Percentiles rank a stretch among this genome's conserved stretches.
phyloP scores from a whole-genome alignment of 92 coral and sea anemone genomes.

The Phenganax marumi region DNA sequence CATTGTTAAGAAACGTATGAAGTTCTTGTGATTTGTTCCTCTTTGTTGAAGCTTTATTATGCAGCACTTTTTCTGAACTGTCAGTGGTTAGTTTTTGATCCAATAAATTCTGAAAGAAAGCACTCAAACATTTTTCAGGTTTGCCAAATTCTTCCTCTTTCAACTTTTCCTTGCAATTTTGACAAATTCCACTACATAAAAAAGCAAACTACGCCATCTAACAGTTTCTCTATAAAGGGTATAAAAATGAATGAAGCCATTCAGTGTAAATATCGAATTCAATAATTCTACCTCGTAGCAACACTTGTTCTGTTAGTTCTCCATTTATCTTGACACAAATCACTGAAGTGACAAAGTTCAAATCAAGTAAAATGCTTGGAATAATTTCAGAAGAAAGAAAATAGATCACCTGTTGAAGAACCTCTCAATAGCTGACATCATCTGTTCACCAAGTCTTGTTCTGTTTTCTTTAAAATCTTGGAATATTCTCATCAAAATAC shows the following conservation, averaged over 20 bases:
- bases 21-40: slow-evolving; percentile 19
- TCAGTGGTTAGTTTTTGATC: not conserved
- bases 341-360: not conserved
- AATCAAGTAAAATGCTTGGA: not conserved
- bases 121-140: slow-evolving; percentile 21
- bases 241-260: not conserved
- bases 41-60: not conserved
- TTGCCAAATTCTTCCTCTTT: slow-evolving; percentile 23
- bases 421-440: not conserved
- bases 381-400: no score
- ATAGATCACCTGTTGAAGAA: slow-evolving; percentile 20
- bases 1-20: slow-evolving; percentile 51
- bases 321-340: not conserved
- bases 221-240: not conserved
- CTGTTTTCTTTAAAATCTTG: slow-evolving; percentile 6
- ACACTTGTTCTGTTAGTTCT: slow-evolving; percentile 1
- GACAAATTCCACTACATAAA: slow-evolving; percentile 33
- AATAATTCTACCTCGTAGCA: slow-evolving; percentile 1
- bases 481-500: not conserved
- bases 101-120: slow-evolving; percentile 6
- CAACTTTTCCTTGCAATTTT: slow-evolving; percentile 11
- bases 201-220: not conserved
- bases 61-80: not conserved
- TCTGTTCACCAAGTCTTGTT: slow-evolving; percentile 21
- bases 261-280: not conserved